A percentile compares a stretch with the other conserved stretches of the same genome.
Evolutionary conservation across 2,113 vertebrate genomes (phyloP).

Genomic region (Chiloscyllium plagiosum): DNA sequence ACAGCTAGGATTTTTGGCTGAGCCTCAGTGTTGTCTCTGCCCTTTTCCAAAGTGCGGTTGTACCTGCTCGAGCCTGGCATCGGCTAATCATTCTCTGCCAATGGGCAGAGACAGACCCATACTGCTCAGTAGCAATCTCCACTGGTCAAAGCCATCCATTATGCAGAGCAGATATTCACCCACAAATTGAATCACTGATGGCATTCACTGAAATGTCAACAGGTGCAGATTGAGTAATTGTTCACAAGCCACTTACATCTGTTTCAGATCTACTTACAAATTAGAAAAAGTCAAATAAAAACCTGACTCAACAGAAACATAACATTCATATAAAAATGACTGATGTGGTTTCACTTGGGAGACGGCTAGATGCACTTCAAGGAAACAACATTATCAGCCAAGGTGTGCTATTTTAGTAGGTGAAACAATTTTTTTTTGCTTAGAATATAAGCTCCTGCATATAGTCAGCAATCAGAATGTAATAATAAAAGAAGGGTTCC

Average conservation of each 20-base stretch:
- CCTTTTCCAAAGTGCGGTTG: not conserved
- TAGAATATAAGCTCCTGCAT: not conserved
- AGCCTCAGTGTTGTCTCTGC: not conserved
- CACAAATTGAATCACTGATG: constrained; percentile 2
- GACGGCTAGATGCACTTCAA: not conserved
- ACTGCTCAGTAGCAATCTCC: not conserved
- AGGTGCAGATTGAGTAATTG: constrained; percentile 25
- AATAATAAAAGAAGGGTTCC: not conserved
- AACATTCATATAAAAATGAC: not conserved
- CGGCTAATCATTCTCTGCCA: not conserved
- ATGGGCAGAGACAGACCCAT: not conserved
- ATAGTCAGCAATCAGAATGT: not conserved
- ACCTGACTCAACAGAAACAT: constrained; percentile 22
- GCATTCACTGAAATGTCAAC: constrained; percentile 30
- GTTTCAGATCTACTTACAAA: constrained; percentile 31
- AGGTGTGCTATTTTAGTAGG: constrained; percentile 4
- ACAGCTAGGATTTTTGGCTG: not conserved
- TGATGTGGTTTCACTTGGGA: not conserved
- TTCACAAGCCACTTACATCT: constrained; percentile 19
- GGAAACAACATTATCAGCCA: not conserved
- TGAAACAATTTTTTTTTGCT: not conserved
- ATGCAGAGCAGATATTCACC: not conserved
- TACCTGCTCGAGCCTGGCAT: not conserved
- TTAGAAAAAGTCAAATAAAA: constrained; percentile 28
- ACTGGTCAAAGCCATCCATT: not conserved